A percentile compares a stretch with the other conserved stretches of the same genome.
These are phyloP conservation scores for Daubentonia madagascariensis DNA, from an alignment of 2,113 vertebrate species.

Conservation along the genomic window DNA sequence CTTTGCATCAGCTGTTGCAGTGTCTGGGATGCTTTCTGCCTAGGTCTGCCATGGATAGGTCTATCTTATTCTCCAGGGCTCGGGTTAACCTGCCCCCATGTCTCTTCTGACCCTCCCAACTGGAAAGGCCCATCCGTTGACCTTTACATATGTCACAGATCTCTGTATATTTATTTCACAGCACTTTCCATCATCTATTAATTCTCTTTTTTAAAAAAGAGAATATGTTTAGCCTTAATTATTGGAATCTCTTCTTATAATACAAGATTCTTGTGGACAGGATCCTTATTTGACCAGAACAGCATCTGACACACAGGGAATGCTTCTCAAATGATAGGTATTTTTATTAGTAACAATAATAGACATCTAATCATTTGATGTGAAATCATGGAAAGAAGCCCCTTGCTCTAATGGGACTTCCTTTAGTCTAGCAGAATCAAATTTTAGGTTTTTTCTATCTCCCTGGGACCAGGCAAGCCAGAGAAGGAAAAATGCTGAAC, in stretches of 20 bases:
- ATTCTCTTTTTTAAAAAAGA: not conserved
- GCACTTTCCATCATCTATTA: not conserved
- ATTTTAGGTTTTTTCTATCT: not conserved
- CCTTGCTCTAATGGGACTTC: not conserved
- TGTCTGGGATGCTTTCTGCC: not conserved
- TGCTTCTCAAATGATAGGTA: not conserved
- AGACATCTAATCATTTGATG: not conserved
- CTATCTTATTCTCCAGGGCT: not conserved
- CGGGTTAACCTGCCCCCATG: too few relatives aligned
- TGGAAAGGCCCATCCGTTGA: not conserved
- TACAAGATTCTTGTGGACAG: not conserved
- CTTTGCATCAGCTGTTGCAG: not conserved
- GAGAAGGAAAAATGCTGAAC: fast-evolving
- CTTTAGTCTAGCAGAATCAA: not conserved
- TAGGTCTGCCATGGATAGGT: not conserved
- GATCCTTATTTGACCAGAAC: not conserved
- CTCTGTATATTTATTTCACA: not conserved
- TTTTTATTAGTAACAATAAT: not conserved
- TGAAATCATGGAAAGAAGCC: not conserved
- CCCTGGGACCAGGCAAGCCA: not conserved
- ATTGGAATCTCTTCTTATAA: not conserved
- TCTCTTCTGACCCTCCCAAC: not conserved
- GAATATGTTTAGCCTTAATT: not conserved
- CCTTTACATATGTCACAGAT: not conserved
- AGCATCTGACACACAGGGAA: not conserved